Percentiles rank a stretch among this genome's conserved stretches.
These are phyloP conservation scores for Cecidostiba fungosa DNA, from an alignment of 2,888 invertebrate species.

Conservation along the genomic window DNA sequence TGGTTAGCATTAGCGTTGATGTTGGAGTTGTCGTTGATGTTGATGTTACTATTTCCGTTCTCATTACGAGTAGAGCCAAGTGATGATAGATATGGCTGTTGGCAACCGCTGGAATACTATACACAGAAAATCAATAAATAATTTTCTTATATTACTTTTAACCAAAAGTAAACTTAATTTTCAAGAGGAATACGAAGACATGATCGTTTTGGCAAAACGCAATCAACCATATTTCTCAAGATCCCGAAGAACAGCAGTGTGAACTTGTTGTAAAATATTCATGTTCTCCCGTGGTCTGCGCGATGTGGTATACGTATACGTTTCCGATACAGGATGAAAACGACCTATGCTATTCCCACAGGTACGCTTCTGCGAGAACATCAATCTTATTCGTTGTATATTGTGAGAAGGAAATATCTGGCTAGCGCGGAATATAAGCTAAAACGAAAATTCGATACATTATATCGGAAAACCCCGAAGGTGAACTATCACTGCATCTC, in stretches of 20 bases:
- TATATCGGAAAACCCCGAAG: neutral
- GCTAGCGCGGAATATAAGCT: neutral
- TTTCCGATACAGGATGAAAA: neutral
- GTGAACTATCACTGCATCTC: neutral
- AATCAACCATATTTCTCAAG: constrained; percentile 1
- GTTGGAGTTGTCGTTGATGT: neutral
- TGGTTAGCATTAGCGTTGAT: neutral
- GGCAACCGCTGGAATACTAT: neutral
- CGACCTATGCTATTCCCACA: neutral
- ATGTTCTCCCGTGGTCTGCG: neutral
- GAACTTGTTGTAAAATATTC: constrained; percentile 16
- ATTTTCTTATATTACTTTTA: no score
- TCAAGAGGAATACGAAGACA: neutral
- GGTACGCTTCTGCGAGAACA: neutral
- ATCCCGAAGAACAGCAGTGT: neutral
- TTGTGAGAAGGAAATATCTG: neutral
- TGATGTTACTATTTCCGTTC: neutral
- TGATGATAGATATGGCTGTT: neutral
- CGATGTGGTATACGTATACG: neutral
- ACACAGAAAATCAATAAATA: neutral
- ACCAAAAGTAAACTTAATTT: neutral
- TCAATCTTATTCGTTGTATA: constrained; percentile 26
- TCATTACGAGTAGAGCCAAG: neutral
- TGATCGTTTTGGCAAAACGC: neutral
- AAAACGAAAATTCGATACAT: constrained; percentile 13